Percentiles rank a stretch among this genome's conserved stretches.
phyloP scores from a whole-genome alignment of 2,888 invertebrate species.

The Calliphora vomitoria region DNA sequence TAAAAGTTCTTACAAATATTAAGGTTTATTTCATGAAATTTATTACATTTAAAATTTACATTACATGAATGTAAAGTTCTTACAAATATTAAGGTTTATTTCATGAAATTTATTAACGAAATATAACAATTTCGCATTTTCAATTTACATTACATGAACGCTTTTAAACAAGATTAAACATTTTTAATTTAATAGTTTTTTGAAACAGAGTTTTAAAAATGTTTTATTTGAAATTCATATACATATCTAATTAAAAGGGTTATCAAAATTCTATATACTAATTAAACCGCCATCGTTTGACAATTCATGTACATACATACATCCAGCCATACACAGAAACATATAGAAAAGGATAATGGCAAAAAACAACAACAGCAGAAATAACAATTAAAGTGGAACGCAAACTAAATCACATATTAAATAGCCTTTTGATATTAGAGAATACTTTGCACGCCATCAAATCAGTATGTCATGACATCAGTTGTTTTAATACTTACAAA shows the following conservation, averaged over 20 bases:
- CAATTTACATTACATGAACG: too few relatives aligned
- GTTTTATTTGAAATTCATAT: slow-evolving; percentile 4
- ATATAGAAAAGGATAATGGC: background rate
- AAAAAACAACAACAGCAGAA: background rate
- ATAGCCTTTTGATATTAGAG: slow-evolving; percentile 78
- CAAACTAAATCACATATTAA: slow-evolving; percentile 36
- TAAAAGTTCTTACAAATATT: too few relatives aligned
- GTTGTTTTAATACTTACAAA: slow-evolving; percentile 12
- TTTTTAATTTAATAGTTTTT: too few relatives aligned
- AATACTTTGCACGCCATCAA: slow-evolving; percentile 77
- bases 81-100: too few relatives aligned
- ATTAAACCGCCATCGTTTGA: background rate
- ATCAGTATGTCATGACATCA: slow-evolving; percentile 78
- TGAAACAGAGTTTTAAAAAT: slow-evolving; percentile 4
- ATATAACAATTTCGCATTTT: too few relatives aligned
- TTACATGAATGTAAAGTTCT: too few relatives aligned
- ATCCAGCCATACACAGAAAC: background rate
- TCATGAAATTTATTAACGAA: too few relatives aligned
- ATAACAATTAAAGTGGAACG: background rate
- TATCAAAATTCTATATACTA: slow-evolving; percentile 16
- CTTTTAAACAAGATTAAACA: too few relatives aligned
- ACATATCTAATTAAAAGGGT: slow-evolving; percentile 4
- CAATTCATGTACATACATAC: background rate
- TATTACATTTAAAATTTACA: too few relatives aligned
- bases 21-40: too few relatives aligned